Percentiles rank a stretch among this genome's conserved stretches.
Conservation (phyloP, 1,140 invertebrate genomes). For the Sarcophaga peregrina region DNA sequence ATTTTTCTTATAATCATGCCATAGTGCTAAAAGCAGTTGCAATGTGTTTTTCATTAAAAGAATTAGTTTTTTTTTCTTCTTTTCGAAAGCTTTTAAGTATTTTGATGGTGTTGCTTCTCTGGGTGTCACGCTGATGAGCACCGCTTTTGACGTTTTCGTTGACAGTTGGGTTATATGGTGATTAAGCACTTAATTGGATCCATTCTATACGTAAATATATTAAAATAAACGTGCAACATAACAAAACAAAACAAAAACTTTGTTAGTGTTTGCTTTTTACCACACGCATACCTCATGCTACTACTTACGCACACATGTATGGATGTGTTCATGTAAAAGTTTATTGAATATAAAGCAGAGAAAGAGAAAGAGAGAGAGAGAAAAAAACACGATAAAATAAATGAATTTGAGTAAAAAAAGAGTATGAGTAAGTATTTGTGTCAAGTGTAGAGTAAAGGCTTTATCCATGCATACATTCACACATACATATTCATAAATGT, state of each 20-base stretch:
- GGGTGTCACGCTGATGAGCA: conserved; percentile 8
- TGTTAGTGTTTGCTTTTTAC: not conserved
- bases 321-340: not conserved
- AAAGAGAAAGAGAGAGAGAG: too few species aligned
- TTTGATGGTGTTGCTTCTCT: not conserved
- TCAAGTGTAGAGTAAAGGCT: conserved; percentile 24
- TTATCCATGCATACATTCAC: not conserved
- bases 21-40: not conserved
- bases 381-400: too few species aligned
- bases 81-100: not conserved
- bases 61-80: too few species aligned
- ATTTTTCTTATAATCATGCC: not conserved
- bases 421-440: not conserved
- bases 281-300: not conserved
- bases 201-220: conserved; percentile 22
- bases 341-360: too few species aligned
- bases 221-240: not conserved
- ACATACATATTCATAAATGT: too few species aligned
- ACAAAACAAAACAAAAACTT: not conserved
- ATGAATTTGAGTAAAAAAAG: not conserved
- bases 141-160: conserved; percentile 23
- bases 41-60: not conserved
- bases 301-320: not conserved
- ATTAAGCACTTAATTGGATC: conserved; percentile 36
- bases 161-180: conserved; percentile 33